These are phyloP conservation scores for Sinocyclocheilus maitianheensis DNA, from an alignment of 2,113 vertebrate species.

Conservation along the genomic window DNA sequence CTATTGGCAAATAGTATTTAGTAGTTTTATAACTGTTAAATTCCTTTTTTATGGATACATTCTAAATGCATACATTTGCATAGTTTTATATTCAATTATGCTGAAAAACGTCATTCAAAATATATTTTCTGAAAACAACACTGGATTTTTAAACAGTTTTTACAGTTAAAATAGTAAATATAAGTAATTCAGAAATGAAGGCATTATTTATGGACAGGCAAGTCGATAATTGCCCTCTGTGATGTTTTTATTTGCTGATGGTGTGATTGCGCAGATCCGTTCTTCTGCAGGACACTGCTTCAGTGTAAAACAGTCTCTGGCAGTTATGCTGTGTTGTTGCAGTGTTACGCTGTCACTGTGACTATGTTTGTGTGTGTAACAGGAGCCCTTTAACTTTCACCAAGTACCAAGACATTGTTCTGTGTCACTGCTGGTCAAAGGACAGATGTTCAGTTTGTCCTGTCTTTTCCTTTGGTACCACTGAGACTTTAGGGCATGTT, in stretches of 20 bases:
- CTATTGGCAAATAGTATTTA: no score
- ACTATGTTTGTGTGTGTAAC: background rate
- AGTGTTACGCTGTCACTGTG: slow-evolving; percentile 8
- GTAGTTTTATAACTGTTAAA: no score
- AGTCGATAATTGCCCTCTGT: background rate
- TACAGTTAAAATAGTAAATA: no score
- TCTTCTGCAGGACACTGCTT: slow-evolving; percentile 59
- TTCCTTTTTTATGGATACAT: no score
- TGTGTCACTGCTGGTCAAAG: slow-evolving; percentile 20
- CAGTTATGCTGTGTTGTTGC: background rate
- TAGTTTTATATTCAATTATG: no score
- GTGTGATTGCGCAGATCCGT: background rate
- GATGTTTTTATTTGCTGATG: slow-evolving; percentile 31
- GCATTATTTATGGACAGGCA: background rate
- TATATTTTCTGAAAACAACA: no score
- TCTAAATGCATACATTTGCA: no score
- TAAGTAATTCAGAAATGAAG: background rate
- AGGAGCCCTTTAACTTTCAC: slow-evolving; percentile 20
- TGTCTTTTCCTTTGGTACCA: background rate
- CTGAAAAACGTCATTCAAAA: no score
- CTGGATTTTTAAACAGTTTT: no score
- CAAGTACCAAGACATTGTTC: background rate
- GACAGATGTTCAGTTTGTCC: background rate
- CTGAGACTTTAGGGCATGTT: background rate
- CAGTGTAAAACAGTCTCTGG: slow-evolving; percentile 53